Evolutionary conservation across 2,797 vertebrate species (phyloP), one percentile per base, ranked within the genome.

Genomic region (Neomorphus geoffroyi): DNA sequence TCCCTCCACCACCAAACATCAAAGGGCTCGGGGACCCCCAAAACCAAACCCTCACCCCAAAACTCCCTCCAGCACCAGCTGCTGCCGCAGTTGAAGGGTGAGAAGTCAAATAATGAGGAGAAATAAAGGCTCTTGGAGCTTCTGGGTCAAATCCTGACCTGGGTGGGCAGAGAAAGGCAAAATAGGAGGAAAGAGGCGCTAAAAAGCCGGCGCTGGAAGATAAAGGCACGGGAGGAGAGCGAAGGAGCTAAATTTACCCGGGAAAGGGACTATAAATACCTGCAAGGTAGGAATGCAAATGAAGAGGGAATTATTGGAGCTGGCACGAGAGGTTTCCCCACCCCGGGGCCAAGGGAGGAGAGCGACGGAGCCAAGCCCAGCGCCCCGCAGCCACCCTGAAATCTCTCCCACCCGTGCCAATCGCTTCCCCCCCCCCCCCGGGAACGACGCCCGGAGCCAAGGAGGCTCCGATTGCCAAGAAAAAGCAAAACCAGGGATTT

Each of bases 241-340:
- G 11, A 37, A 51, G 65, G 79, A 92, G 92, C 92, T 90, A 90
- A 90, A 92, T 84, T 92, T 93, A 92, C 80, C 37, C 77, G 67
- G 45, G 14, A 43, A 58, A 58, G 41, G 48, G 58, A 54, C 92
- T 95, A 93, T 74, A 92, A 95, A 95, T 92, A 93, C 86, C 86
- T 88, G 51, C 75, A 51, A 94, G 94, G 94, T 94, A 88, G 69
- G 70, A 70, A 93, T 90, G 92, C 57, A 94, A 94, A 95, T 66
- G 80, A 85, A 51, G n/a, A 33, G 60, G 70, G 86, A 92, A 85
- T 90, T 65, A 67, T 72, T 50, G 5, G 4, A 66, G 43, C 54
- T 57, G 82, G 50, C 5, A 5, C 67, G 6, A 83, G 79, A 30
- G 10, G 13, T 18, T 66, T 75, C 58, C 83, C 70, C 6, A 19